A percentile compares a stretch with the other conserved stretches of the same genome.
phyloP scores from a whole-genome alignment of 2,113 vertebrate genomes.

The Dolichotis patagonum region DNA sequence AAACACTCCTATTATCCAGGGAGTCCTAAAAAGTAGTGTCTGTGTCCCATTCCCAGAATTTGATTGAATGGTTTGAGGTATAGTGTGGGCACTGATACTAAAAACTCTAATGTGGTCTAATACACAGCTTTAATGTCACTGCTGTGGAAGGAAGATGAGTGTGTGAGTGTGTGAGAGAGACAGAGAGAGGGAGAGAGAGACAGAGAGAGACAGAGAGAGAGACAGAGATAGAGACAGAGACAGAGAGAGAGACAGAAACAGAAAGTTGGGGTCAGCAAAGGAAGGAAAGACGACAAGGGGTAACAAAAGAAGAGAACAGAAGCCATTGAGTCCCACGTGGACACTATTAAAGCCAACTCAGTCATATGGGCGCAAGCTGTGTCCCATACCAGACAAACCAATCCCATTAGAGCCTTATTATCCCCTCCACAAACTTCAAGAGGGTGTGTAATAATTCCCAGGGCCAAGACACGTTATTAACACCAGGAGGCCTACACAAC shows the following conservation, averaged over 20 bases:
- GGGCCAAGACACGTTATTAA: slow-evolving; percentile 16
- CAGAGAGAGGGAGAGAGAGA: neutral
- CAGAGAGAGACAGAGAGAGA: neutral
- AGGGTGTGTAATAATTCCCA: slow-evolving; percentile 34
- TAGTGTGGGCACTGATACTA: neutral
- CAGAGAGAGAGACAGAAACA: neutral
- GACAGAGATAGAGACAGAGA: neutral
- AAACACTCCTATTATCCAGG: neutral
- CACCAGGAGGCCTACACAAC: neutral
- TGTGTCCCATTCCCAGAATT: neutral
- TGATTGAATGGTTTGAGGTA: neutral
- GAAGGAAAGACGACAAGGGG: neutral
- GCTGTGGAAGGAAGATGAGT: neutral
- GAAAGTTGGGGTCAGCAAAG: neutral
- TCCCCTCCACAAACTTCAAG: slow-evolving; percentile 43
- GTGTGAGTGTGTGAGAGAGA: neutral
- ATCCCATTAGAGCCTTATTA: neutral
- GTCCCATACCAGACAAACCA: slow-evolving; percentile 27
- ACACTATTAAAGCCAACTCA: slow-evolving; percentile 38
- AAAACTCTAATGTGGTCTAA: too few species aligned
- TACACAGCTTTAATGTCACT: neutral
- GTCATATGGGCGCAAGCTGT: slow-evolving; percentile 70
- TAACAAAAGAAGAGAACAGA: slow-evolving; percentile 56
- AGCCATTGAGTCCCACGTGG: neutral
- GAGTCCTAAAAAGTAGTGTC: neutral